Evolutionary conservation across 2,113 vertebrate genomes (phyloP).

Genomic region (Salvelinus sp.): DNA sequence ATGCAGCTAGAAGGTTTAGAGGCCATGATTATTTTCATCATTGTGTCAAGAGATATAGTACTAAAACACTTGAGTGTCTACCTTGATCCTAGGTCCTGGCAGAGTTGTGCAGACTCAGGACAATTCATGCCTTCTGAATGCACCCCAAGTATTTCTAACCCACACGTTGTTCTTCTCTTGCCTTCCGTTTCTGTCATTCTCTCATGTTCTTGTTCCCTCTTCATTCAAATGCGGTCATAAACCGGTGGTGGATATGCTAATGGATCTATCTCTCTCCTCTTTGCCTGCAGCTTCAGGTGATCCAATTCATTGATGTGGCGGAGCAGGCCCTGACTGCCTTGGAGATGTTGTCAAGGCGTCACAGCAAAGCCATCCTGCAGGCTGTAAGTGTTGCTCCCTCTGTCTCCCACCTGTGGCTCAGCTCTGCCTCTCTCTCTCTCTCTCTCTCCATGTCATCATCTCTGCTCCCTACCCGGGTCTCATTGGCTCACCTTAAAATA

Average conservation of each 20-base stretch:
- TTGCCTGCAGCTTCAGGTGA: slow-evolving; percentile 89
- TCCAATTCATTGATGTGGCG: slow-evolving; percentile 99
- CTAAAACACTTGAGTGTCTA: too few relatives aligned
- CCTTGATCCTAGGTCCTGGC: too few relatives aligned
- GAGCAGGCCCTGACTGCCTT: slow-evolving; percentile 96
- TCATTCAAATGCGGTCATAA: not conserved
- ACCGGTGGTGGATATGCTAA: slow-evolving; percentile 38
- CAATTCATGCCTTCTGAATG: too few relatives aligned
- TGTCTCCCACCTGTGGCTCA: not conserved
- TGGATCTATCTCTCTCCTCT: not conserved
- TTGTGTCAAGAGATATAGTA: too few relatives aligned
- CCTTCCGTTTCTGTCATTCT: slow-evolving; percentile 1
- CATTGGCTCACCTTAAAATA: not conserved
- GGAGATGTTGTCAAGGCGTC: slow-evolving; percentile 97
- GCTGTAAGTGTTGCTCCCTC: slow-evolving; percentile 80
- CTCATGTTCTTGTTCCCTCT: not conserved
- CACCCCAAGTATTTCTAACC: not conserved
- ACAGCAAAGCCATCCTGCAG: slow-evolving; percentile 99
- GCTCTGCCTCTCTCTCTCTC: not conserved
- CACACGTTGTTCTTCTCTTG: not conserved
- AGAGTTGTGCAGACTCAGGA: too few relatives aligned
- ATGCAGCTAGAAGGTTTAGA: too few relatives aligned
- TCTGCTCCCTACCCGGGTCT: too few relatives aligned
- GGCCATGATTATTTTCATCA: too few relatives aligned
- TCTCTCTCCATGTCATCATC: too few relatives aligned